phyloP scores from a whole-genome alignment of 2,797 vertebrate species.

The Epinephelus malabaricus region DNA sequence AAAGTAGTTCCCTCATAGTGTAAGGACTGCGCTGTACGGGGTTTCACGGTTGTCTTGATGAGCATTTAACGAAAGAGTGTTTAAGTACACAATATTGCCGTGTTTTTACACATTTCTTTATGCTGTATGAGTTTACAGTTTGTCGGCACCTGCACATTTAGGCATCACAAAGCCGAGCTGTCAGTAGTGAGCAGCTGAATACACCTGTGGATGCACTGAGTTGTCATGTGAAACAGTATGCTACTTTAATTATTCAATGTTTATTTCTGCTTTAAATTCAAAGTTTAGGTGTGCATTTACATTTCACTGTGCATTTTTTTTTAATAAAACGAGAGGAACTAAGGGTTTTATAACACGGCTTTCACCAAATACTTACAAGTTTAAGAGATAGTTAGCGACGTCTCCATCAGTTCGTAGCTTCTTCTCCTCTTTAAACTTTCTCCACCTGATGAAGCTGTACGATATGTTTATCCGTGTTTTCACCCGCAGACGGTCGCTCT shows the following conservation, averaged over 20 bases:
- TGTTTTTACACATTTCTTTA: background rate
- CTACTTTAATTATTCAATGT: too few species aligned
- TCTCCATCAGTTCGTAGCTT: slow-evolving; percentile 1
- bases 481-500: slow-evolving; percentile 13
- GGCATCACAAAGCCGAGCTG: background rate
- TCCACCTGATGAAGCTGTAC: slow-evolving; percentile 4
- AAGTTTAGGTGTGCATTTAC: background rate
- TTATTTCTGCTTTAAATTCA: background rate
- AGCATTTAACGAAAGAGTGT: background rate
- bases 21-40: background rate
- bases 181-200: background rate
- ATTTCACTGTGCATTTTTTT: background rate
- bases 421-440: background rate
- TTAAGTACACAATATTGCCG: background rate
- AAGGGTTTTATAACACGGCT: too few species aligned
- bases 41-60: background rate
- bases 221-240: background rate
- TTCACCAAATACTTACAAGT: slow-evolving; percentile 9
- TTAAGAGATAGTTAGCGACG: slow-evolving; percentile 11
- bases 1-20: slow-evolving; percentile 74
- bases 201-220: slow-evolving; percentile 20
- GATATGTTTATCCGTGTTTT: slow-evolving; percentile 14
- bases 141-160: background rate
- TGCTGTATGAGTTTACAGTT: background rate
- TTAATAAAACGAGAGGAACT: background rate